Evolutionary conservation across 2,113 vertebrate species (phyloP).

Genomic region (Bagarius yarrelli): DNA sequence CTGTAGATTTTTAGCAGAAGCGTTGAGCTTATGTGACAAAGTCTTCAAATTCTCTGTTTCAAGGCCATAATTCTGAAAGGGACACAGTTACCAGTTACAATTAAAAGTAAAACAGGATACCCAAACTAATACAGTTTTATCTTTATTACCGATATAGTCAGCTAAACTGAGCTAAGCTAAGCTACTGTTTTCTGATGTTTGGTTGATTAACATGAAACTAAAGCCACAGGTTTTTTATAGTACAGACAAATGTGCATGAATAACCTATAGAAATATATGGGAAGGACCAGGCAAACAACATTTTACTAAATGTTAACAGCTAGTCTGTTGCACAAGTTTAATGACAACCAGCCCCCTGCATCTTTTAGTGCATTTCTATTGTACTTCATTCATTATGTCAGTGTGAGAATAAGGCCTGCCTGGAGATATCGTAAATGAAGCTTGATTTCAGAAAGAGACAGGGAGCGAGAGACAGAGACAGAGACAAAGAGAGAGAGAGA

Average conservation of each 20-base stretch:
- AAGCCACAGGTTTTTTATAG: not conserved
- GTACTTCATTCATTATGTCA: not conserved
- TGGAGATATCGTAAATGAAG: not conserved
- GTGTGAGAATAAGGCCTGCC: not conserved
- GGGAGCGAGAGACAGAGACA: not conserved
- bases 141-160: not conserved
- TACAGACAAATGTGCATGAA: not conserved
- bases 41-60: constrained; percentile 97
- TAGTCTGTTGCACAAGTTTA: not conserved
- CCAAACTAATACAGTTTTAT: not conserved
- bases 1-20: constrained; percentile 90
- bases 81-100: constrained; percentile 37
- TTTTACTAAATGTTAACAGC: not conserved
- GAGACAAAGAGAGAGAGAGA: not conserved
- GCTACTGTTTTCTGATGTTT: not conserved
- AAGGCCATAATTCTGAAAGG: constrained; percentile 89
- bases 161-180: not conserved
- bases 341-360: not conserved
- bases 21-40: constrained; percentile 87
- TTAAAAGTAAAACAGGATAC: too few species aligned
- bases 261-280: not conserved
- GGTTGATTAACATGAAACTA: not conserved
- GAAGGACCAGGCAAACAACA: not conserved
- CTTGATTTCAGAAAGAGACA: not conserved
- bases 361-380: not conserved